phyloP scores from a whole-genome alignment of 2,113 vertebrate genomes.

The Carollia perspicillata region DNA sequence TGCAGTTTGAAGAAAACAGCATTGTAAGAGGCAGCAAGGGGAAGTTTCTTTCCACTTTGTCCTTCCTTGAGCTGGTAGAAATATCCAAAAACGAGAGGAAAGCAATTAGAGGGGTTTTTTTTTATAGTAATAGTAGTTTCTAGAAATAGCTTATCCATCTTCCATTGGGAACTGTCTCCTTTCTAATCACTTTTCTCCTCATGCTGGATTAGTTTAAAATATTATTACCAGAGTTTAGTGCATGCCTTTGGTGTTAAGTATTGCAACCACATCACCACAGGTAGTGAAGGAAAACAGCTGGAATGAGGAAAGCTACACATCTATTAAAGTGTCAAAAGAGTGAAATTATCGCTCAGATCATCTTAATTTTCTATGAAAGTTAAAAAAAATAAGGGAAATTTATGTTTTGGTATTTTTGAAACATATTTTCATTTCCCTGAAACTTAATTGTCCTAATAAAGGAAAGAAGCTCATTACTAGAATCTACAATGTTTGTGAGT shows the following conservation, averaged over 20 bases:
- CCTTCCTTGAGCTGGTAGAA: slow-evolving; percentile 41
- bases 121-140: slow-evolving; percentile 39
- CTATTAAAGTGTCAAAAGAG: not conserved
- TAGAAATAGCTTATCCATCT: slow-evolving; percentile 66
- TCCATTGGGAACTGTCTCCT: slow-evolving; percentile 51
- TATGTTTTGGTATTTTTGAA: slow-evolving; percentile 31
- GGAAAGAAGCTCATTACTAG: not conserved
- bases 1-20: slow-evolving; percentile 3
- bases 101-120: slow-evolving; percentile 41
- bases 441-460: slow-evolving; percentile 47
- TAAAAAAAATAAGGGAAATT: not conserved
- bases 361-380: slow-evolving; percentile 1
- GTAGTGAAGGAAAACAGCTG: not conserved
- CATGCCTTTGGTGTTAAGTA: not conserved
- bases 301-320: not conserved
- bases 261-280: not conserved
- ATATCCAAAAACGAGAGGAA: slow-evolving; percentile 27
- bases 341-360: not conserved
- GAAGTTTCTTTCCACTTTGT: not conserved
- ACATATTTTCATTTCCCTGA: not conserved
- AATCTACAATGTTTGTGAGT: slow-evolving; percentile 14
- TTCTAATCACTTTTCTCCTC: not conserved
- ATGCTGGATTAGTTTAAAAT: slow-evolving; percentile 46
- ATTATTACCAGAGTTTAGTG: not conserved
- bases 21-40: not conserved